Evolutionary conservation across 2,888 invertebrate species (phyloP), one percentile per base, ranked within the genome.

Genomic region (Panopea generosa): DNA sequence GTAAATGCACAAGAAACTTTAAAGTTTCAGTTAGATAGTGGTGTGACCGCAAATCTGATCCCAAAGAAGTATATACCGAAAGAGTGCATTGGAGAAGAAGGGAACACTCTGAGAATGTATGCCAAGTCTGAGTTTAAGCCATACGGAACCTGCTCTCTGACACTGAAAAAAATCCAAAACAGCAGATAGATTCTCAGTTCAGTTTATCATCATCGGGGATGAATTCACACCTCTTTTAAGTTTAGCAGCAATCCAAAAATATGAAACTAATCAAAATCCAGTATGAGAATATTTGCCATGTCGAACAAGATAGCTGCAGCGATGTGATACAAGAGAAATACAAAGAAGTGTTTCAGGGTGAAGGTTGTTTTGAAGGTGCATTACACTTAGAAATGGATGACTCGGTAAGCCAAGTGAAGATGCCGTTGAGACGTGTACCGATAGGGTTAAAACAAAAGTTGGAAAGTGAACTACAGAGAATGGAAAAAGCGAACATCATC

Each of bases 351-450:
- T 76, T 79, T 40, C 18, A 60, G 4, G 72, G 79, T 20, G 50
- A 60, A 60, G 68, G 79, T 16, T 49, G 50, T 38, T 50, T 76
- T 20, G 40, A 62, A 55, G 72, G 79, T 9, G 49, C 61, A 29
- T 27, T 71, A n/a, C 63, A 75, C 22, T 40, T 82, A 38, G 66
- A 77, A 45, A 24, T 75, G 43, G 68, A 73, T 40, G 24, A 60
- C 11, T 47, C 18, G 16, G 70, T 76, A 2, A 57, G 4, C 3
- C 78, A 72, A 16, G 78, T 73, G 22, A 67, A 66, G 52, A 22
- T 63, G 33, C 73, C 75, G 29, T 50, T 61, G 6, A 57, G 77
- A 45, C 56, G 67, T 45, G 63, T 77, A 3, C 76, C 77, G 1
- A 47, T 75, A 26, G 59, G 60, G 4, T 2, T 72, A 2, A 70